Percentiles rank a stretch among this genome's conserved stretches.
phyloP scores from a whole-genome alignment of 1,140 invertebrate species.

The Epicauta chinensis region DNA sequence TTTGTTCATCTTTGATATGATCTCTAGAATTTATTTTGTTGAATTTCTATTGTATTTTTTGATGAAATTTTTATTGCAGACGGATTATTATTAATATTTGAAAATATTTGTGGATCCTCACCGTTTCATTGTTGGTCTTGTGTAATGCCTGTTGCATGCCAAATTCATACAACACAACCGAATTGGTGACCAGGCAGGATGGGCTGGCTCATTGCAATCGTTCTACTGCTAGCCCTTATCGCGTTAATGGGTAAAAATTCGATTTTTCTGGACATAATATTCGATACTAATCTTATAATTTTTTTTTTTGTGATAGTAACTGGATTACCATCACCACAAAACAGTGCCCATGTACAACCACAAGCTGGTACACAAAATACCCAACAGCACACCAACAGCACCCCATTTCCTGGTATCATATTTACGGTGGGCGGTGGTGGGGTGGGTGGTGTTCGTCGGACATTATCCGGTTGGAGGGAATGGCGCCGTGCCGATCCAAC shows the following conservation, averaged over 20 bases:
- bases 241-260: constrained; percentile 22
- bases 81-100: no score
- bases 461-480: constrained; percentile 51
- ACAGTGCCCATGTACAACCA: constrained; percentile 34
- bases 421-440: constrained; percentile 28
- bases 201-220: constrained; percentile 32
- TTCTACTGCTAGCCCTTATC: constrained; percentile 30
- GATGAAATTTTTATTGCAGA: no score
- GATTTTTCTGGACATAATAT: not conserved
- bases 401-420: constrained; percentile 33
- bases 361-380: constrained; percentile 30
- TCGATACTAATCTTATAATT: not conserved
- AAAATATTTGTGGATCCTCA: no score
- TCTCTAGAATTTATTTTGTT: no score
- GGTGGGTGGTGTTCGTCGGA: constrained; percentile 37
- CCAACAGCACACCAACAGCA: constrained; percentile 19
- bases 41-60: no score
- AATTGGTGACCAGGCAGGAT: constrained; percentile 28
- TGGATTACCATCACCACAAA: constrained; percentile 32
- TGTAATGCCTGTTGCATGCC: no score
- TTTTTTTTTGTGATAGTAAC: constrained; percentile 22
- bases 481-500: constrained; percentile 61
- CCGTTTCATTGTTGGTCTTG: no score
- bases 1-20: no score
- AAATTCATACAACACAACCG: not conserved